Evolutionary conservation across 2,888 invertebrate species (phyloP), one percentile per base, ranked within the genome.

Genomic region (Aproaerema taeniolella): DNA sequence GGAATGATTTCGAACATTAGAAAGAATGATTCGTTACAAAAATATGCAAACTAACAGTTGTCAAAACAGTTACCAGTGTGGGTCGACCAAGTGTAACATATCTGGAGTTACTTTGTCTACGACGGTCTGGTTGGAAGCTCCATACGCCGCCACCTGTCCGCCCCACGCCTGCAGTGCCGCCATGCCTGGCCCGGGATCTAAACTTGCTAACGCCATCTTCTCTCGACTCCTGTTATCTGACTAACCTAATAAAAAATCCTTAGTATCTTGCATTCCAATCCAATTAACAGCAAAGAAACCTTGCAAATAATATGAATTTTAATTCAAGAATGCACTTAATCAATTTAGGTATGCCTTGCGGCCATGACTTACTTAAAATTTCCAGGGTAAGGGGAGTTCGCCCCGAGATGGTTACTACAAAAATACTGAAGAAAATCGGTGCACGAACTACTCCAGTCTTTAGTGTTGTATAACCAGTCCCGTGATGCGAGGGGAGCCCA

Each of bases 71-170:
- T 89, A 93, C 95, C 95, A 95, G 69, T 93, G 91, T 29, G 93
- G 87, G 68, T 93, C 93, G 52, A 94, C 85, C 87, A 94, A 81
- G 67, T 92, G 91, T 50, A 93, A 82, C 91, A 94, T 91, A 35
- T 94, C 93, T 11, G 91, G 89, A 34, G 89, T 85, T 52, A 93
- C 93, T 77, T 91, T 93, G 81, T 95, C 95, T 55, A 93, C 94
- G 51, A 95, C 94, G 46, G 95, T 94, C 63, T 92, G 89, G 80
- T 95, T 95, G 46, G 89, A 62, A 58, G 88, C 67, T 60, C 88
- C 79, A 57, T 89, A 79, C 30, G 81, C 78, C 31, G 76, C 79
- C 43, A 86, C 74, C 52, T 81, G 79, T 29, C 83, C 83, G 46
- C 81, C 82, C 85, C 86, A 87, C 37, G 83, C 72, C 57, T 87